phyloP scores from a whole-genome alignment of 2,113 vertebrate genomes.

The Cardinalis cardinalis region DNA sequence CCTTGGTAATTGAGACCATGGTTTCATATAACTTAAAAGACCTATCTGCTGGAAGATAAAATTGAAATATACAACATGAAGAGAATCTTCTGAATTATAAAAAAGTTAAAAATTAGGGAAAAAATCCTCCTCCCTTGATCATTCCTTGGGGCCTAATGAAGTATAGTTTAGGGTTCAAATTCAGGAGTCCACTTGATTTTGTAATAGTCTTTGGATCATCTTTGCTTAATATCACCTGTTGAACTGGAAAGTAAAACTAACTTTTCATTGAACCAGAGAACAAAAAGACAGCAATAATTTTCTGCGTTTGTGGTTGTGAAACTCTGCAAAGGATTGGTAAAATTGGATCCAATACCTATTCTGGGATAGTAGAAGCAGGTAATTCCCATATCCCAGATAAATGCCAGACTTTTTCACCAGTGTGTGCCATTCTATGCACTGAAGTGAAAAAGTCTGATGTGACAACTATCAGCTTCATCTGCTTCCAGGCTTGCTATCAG shows the following conservation, averaged over 20 bases:
- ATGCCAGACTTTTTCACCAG: not conserved
- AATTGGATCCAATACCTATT: not conserved
- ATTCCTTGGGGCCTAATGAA: not conserved
- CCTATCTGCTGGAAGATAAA: not conserved
- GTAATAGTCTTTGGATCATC: not conserved
- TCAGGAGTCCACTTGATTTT: not conserved
- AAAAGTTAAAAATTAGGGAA: not conserved
- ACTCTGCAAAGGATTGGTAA: not conserved
- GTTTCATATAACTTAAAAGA: not conserved
- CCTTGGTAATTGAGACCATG: fast-evolving
- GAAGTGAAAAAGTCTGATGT: not conserved
- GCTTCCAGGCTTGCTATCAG: not conserved
- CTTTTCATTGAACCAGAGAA: not conserved
- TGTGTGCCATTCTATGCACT: not conserved
- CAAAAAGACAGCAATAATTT: not conserved
- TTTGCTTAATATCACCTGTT: not conserved
- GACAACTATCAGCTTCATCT: not conserved
- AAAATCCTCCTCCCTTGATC: fast-evolving
- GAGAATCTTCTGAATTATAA: not conserved
- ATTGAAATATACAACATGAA: not conserved
- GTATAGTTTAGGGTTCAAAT: not conserved
- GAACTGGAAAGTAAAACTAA: not conserved
- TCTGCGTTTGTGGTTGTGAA: fast-evolving
- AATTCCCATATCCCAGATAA: not conserved
- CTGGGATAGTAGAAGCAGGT: not conserved